Conservation (phyloP, 2,888 invertebrate genomes). For the Dichetophora obliterata region DNA sequence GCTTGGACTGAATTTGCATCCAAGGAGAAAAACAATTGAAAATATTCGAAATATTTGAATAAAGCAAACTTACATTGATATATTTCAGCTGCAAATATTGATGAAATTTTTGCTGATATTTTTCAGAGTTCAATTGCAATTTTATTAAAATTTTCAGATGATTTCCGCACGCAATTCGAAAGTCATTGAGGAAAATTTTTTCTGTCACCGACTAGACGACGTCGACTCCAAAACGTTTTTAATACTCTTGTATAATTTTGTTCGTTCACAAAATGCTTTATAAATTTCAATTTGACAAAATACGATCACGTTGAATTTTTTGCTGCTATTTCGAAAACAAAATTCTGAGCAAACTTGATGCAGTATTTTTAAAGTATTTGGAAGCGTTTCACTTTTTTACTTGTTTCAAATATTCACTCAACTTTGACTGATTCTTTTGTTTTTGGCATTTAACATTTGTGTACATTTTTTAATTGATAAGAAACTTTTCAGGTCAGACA, state of each 20-base stretch:
- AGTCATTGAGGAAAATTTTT: constrained; percentile 6
- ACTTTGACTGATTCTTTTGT: background rate
- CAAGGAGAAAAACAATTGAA: too few species aligned
- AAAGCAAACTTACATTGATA: background rate
- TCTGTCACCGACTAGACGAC: background rate
- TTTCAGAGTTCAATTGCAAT: background rate
- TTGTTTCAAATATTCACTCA: background rate
- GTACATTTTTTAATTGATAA: background rate
- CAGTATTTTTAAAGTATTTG: constrained; percentile 1
- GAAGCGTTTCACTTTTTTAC: background rate
- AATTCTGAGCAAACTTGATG: constrained; percentile 10
- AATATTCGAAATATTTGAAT: background rate
- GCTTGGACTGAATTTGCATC: background rate
- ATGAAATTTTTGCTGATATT: background rate
- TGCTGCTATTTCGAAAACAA: background rate
- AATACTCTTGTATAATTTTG: constrained; percentile 17
- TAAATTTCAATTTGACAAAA: background rate
- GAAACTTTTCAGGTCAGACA: constrained; percentile 10
- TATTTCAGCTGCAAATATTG: background rate
- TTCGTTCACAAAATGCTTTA: background rate
- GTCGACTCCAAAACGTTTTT: background rate
- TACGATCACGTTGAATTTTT: background rate
- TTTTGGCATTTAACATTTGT: background rate
- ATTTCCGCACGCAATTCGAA: constrained; percentile 8
- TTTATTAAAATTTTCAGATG: background rate